Conservation (phyloP, 2,113 vertebrate species). For the Cardinalis cardinalis region DNA sequence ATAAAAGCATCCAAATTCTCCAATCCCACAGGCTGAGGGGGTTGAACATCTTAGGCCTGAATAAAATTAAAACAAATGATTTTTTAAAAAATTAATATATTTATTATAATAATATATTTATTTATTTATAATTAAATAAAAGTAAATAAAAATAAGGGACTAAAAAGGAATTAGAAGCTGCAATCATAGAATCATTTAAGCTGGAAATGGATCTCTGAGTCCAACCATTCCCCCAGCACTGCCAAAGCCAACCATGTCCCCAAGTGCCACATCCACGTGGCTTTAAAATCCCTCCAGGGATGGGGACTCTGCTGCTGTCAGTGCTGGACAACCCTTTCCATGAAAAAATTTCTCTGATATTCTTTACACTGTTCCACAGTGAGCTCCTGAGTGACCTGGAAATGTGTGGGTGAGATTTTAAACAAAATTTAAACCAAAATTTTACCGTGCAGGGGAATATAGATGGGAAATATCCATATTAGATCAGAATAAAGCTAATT, state of each 20-base stretch:
- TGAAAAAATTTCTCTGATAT: too few relatives aligned
- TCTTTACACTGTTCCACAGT: rapidly evolving
- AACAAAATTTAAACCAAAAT: neutral
- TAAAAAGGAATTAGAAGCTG: neutral
- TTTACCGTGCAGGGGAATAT: neutral
- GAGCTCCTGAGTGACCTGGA: neutral
- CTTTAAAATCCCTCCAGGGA: neutral
- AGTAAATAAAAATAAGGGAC: neutral
- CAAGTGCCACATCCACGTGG: neutral
- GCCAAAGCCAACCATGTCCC: neutral
- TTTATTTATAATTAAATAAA: neutral
- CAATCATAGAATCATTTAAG: neutral
- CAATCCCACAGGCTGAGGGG: too few relatives aligned
- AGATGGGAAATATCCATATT: rapidly evolving
- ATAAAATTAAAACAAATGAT: neutral
- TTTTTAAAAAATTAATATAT: neutral
- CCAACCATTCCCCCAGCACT: neutral
- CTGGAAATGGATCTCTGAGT: neutral
- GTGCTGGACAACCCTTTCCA: neutral
- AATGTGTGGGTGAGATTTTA: neutral
- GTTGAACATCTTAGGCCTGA: neutral
- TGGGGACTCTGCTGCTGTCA: neutral
- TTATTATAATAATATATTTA: too few relatives aligned
- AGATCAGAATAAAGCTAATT: neutral
- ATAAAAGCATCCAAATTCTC: too few relatives aligned